Conservation (phyloP, 2,888 invertebrate species). For the Antheraea assamensis region DNA sequence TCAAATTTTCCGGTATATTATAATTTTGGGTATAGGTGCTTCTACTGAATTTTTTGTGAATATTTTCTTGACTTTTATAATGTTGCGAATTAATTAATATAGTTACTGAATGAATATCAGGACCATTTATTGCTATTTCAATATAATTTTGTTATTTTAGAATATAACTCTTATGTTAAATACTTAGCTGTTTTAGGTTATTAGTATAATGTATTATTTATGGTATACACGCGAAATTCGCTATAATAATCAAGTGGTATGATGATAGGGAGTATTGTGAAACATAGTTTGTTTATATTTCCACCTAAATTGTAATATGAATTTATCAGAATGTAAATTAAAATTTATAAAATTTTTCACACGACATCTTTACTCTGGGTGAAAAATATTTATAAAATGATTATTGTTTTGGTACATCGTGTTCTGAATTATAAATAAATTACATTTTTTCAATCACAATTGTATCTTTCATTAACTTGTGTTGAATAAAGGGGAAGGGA, state of each 20-base stretch:
- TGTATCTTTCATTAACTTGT: conserved; percentile 1
- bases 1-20: conserved; percentile 45
- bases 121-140: conserved; percentile 53
- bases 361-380: conserved; percentile 18
- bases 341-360: not conserved
- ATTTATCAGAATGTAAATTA: not conserved
- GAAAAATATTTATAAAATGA: conserved; percentile 61
- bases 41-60: conserved; percentile 50
- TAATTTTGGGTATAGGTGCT: conserved; percentile 62
- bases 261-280: conserved; percentile 50
- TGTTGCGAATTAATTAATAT: conserved; percentile 31
- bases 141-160: conserved; percentile 71
- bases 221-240: conserved; percentile 75
- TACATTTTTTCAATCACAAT: conserved; percentile 66
- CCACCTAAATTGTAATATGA: conserved; percentile 39
- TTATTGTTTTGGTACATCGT: conserved; percentile 69
- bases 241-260: conserved; percentile 59
- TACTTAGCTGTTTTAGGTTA: conserved; percentile 78
- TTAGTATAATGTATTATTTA: conserved; percentile 79
- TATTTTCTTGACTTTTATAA: conserved; percentile 41
- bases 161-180: conserved; percentile 72
- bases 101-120: conserved; percentile 36
- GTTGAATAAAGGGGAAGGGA: not conserved
- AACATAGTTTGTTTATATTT: conserved; percentile 53
- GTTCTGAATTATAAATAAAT: conserved; percentile 79